phyloP scores from a whole-genome alignment of 2,888 invertebrate species.

The Archips xylosteana region DNA sequence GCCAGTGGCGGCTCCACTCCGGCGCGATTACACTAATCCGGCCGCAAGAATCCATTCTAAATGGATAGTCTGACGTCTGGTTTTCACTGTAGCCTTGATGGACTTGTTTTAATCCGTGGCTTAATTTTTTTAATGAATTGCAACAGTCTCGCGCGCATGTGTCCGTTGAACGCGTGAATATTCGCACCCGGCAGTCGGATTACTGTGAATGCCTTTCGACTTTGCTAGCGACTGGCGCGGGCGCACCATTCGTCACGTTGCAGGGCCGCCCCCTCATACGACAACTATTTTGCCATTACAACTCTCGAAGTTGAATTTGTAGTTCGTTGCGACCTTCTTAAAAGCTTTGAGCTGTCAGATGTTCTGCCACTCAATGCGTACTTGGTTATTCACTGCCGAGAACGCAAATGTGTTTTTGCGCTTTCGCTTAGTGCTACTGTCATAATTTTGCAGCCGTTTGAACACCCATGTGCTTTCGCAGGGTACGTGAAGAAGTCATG shows the following conservation, averaged over 20 bases:
- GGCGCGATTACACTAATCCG: not conserved
- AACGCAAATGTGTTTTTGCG: too few relatives aligned
- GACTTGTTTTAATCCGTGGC: not conserved
- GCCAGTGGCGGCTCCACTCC: slow-evolving; percentile 7
- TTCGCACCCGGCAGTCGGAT: not conserved
- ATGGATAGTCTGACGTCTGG: not conserved
- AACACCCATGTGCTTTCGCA: too few relatives aligned
- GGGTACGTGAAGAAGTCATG: too few relatives aligned
- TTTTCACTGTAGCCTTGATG: not conserved
- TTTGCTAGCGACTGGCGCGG: not conserved
- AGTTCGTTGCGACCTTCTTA: not conserved
- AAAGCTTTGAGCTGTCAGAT: not conserved
- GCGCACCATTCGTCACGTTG: not conserved
- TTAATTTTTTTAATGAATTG: not conserved
- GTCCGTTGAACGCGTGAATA: not conserved
- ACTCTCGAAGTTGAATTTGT: not conserved
- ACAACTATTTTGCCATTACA: slow-evolving; percentile 10
- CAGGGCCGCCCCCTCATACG: not conserved
- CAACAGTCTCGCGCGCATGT: not conserved
- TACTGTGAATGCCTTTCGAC: not conserved
- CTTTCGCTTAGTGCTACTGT: too few relatives aligned
- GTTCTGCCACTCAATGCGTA: not conserved
- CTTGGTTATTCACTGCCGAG: not conserved
- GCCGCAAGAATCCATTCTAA: not conserved
- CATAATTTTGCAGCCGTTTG: too few relatives aligned